Evolutionary conservation across 2,888 invertebrate species (phyloP).

Genomic region (Scaptomyza parva): DNA sequence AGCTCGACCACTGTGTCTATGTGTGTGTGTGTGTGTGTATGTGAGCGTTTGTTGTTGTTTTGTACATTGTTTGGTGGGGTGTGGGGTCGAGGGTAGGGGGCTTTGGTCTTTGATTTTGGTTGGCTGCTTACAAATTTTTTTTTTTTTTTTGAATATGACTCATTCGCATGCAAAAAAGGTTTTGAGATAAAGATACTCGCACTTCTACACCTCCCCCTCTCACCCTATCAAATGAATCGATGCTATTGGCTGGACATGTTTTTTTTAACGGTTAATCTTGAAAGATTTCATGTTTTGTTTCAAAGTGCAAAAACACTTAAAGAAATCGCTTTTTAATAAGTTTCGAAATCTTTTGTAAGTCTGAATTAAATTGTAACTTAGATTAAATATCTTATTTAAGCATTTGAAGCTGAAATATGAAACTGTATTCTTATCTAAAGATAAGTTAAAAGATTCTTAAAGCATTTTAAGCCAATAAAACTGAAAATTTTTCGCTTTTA

Average conservation of each 20-base stretch:
- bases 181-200: slow-evolving; percentile 61
- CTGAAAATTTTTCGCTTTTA: background rate
- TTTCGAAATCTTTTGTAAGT: background rate
- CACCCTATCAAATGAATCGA: background rate
- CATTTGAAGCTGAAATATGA: no score
- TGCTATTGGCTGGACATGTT: background rate
- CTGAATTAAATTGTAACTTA: background rate
- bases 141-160: slow-evolving; percentile 49
- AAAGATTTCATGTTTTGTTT: no score
- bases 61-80: slow-evolving; percentile 20
- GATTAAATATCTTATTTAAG: no score
- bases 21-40: slow-evolving; percentile 12
- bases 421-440: no score
- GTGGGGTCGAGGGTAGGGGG: no score
- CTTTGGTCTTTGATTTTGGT: slow-evolving; percentile 67
- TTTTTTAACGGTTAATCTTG: no score
- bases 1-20: slow-evolving; percentile 6
- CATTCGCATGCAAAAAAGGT: slow-evolving; percentile 50
- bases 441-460: no score
- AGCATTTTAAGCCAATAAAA: no score
- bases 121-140: slow-evolving; percentile 60
- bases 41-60: slow-evolving; percentile 26
- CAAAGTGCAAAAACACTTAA: no score
- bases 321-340: no score
- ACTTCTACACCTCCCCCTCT: background rate